Evolutionary conservation across 1,140 invertebrate species (phyloP).

Genomic region (Trichonephila clavata): DNA sequence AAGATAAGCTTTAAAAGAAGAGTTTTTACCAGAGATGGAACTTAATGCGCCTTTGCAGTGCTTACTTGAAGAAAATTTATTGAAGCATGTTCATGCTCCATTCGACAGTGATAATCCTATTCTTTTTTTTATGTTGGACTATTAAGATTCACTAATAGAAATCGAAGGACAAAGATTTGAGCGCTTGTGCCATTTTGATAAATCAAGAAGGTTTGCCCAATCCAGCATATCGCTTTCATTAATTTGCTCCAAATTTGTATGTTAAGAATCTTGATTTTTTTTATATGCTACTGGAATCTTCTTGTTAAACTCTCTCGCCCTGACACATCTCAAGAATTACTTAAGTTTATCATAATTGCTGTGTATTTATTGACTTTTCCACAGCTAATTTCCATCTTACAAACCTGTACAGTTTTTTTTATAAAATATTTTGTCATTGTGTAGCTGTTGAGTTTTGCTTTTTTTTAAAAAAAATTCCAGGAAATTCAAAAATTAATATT

Average conservation of each 20-base stretch:
- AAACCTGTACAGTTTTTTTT: background rate
- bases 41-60: background rate
- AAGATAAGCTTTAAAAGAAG: too few relatives aligned
- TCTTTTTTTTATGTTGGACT: background rate
- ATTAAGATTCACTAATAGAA: background rate
- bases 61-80: background rate
- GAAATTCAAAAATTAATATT: background rate
- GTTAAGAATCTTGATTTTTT: conserved; percentile 1
- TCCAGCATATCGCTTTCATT: background rate
- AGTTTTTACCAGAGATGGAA: too few relatives aligned
- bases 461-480: background rate
- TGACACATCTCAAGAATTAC: background rate
- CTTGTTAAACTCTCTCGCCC: background rate
- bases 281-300: background rate
- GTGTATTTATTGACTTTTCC: conserved; percentile 9
- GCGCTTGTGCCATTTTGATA: conserved; percentile 12
- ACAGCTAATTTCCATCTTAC: background rate
- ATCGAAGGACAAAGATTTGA: background rate
- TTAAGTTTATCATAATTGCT: background rate
- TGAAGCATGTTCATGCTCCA: background rate
- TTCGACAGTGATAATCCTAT: background rate
- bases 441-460: background rate
- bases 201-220: background rate
- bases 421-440: background rate
- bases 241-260: background rate